Conservation (phyloP, 2,797 vertebrate genomes). For the Sylvia borin region DNA sequence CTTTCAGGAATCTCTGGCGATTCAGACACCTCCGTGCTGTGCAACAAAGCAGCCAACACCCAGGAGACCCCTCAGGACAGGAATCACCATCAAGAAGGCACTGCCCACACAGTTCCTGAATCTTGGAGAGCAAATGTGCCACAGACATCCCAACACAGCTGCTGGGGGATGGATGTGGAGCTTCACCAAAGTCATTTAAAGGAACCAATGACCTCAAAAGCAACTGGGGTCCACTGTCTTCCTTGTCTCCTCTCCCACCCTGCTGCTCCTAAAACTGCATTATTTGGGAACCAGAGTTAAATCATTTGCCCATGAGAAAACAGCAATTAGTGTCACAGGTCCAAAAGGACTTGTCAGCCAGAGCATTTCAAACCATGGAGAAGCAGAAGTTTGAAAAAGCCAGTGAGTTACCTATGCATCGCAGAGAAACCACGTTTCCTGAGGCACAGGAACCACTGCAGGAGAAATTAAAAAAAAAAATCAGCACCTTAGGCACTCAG, state of each 20-base stretch:
- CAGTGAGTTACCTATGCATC: constrained; percentile 81
- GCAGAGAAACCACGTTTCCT: constrained; percentile 78
- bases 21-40: not conserved
- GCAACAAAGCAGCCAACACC: not conserved
- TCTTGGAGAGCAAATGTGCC: not conserved
- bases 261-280: not conserved
- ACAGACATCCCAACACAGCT: not conserved
- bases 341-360: not conserved
- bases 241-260: not conserved
- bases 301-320: not conserved
- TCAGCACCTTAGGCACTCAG: not conserved
- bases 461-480: not conserved
- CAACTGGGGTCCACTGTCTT: not conserved
- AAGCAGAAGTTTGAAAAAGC: not conserved
- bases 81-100: not conserved
- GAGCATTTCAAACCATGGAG: not conserved
- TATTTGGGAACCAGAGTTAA: not conserved
- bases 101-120: accelerated
- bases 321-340: not conserved
- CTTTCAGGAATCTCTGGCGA: accelerated
- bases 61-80: not conserved
- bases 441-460: constrained; percentile 77
- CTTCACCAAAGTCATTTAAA: not conserved
- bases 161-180: not conserved
- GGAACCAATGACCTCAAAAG: not conserved